Evolutionary conservation across 2,113 vertebrate genomes (phyloP).

Genomic region (Pedionomus torquatus): DNA sequence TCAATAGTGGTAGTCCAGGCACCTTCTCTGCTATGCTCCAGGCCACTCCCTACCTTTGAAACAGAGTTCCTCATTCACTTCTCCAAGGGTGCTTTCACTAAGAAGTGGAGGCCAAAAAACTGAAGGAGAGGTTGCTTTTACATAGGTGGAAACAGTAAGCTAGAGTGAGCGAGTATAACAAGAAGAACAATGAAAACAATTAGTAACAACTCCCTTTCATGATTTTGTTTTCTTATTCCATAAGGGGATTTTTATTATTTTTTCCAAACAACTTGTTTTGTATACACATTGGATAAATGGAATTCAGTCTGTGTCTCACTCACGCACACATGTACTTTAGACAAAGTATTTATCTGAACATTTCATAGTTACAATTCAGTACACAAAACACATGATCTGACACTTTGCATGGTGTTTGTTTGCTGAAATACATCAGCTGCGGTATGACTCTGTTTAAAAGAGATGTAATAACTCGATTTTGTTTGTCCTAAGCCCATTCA

Average conservation of each 20-base stretch:
- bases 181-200: background rate
- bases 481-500: background rate
- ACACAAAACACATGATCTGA: background rate
- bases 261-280: background rate
- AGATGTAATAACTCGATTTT: background rate
- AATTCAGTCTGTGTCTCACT: background rate
- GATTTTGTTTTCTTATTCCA: background rate
- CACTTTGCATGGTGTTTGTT: background rate
- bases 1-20: background rate
- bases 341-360: background rate
- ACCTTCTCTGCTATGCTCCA: background rate
- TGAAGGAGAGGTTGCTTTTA: background rate
- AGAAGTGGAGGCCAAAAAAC: background rate
- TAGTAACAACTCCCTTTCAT: background rate
- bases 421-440: background rate
- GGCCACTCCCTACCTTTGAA: background rate
- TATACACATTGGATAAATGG: background rate
- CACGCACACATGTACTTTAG: background rate
- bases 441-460: background rate
- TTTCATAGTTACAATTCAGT: background rate
- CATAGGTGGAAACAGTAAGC: background rate
- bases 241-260: background rate
- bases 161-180: rapidly evolving
- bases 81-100: background rate
- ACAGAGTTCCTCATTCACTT: background rate